Base-by-base conservation (phyloP, 2,888 invertebrate genomes). In the Netelia inedita region DNA sequence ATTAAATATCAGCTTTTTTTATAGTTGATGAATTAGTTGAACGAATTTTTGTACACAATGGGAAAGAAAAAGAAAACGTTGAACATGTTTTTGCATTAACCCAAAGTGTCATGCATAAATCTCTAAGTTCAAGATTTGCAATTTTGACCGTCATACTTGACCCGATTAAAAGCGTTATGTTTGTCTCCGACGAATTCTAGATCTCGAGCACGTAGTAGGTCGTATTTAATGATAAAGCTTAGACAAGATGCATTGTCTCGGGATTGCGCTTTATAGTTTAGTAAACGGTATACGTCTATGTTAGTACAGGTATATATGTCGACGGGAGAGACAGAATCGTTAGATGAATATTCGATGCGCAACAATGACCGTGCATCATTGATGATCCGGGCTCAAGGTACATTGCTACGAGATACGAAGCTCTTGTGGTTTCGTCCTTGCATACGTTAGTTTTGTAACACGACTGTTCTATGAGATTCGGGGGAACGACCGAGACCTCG, bases 321-420 rank as follows among this genome's bases (percentile, higher is more conserved):
- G 19, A 23, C 11, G 8, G 35, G 5, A 11, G 5, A 11, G 35
- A 9, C 8, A n/a, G 43, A 41, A 9, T 55, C 53, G 75, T 57
- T 65, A 23, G 57, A 61, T 43, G 43, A 14, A 53, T 53, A 55
- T 68, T 78, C 28, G n/a, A 73, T 73, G 61, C 16, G 55, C 72
- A 79, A 79, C 68, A 79, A 83, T 74, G 73, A 73, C 72, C 41
- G 57, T 43, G 72, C 76, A 59, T 57, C 46, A 19, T 72, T 50
- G 72, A 76, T 72, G 72, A 78, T 72, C 59, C 59, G n/a, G n/a
- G 21, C 50, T 73, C 23, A n/a, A 23, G 23, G 19, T 73, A 23
- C n/a, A 43, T 59, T 9, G 73, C 9, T 59, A 46, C 46, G 28
- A 23, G 10, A 41, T 5, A 57, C 19, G n/a, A 16, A 19, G 57